A percentile compares a stretch with the other conserved stretches of the same genome.
phyloP scores from a whole-genome alignment of 2,113 vertebrate genomes.

The Geococcyx californianus region DNA sequence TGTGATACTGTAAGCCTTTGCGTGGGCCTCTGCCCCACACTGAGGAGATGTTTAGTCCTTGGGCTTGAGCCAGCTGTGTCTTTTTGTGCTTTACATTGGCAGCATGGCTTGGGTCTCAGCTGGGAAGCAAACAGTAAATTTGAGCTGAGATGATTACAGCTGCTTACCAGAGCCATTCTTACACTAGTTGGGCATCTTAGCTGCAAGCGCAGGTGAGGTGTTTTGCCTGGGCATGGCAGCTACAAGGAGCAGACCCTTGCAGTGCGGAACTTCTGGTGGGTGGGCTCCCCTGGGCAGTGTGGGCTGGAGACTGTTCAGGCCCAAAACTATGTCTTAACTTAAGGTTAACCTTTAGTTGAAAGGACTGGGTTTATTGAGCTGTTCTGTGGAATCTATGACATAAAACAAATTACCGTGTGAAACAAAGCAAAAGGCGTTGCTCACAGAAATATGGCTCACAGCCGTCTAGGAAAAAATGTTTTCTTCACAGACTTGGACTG shows the following conservation, averaged over 20 bases:
- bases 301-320: background rate
- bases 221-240: background rate
- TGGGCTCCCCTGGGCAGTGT: background rate
- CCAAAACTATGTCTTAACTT: background rate
- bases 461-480: background rate
- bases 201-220: background rate
- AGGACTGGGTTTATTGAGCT: background rate
- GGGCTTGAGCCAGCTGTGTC: background rate
- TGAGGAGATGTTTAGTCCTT: background rate
- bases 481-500: background rate
- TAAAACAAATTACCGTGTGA: background rate
- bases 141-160: background rate
- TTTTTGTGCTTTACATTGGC: background rate
- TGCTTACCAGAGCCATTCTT: background rate
- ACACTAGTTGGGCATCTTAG: background rate
- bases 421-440: rapidly evolving
- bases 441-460: background rate
- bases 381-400: background rate
- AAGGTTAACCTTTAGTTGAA: background rate
- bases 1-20: background rate
- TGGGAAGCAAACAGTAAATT: background rate
- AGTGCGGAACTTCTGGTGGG: background rate
- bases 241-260: background rate
- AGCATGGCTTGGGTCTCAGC: background rate
- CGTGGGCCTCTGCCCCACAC: background rate